Base-by-base conservation (phyloP, 2,888 invertebrate species). In the Myopa tessellatipennis region DNA sequence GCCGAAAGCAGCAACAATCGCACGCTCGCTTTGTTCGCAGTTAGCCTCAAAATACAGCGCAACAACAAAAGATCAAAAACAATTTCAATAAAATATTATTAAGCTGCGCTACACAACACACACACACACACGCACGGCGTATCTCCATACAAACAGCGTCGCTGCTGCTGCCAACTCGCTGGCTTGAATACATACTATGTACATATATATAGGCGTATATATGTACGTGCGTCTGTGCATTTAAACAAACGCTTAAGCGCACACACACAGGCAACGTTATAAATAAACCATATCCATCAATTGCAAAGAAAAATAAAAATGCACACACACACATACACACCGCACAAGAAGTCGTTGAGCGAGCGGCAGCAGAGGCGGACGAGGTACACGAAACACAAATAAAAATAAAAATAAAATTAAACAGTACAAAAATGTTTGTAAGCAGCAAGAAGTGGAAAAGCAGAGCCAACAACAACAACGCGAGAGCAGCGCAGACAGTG, bases 71-170 rank as follows among this genome's bases (percentile, higher is more conserved):
- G 80, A 75, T 60, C 78, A 81, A 86, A 86, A 85, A 84, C 85
- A 84, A 87, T 87, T 87, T 88, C 87, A 88, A 88, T 87, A 85
- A 87, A 88, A 88, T 87, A 87, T 87, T 88, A 87, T 87, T 87
- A 85, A 85, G 85, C 85, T 87, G 86, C 40, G 34, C 75, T 36
- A 26, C 55, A 40, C 34, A 6, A 36, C 38, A 14, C 60, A 78
- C 67, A 76, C 78, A 80, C 77, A 74, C 74, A 77, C 45, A 26
- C 26, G 2, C 26, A 26, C 26, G 26, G 26, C 26, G 26, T 26
- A 26, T 26, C 26, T 26, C 26, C n/a, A 58, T 58, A 58, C 16
- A 6, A 16, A 26, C 61, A 26, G n/a, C 26, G 18, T 26, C 12
- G 50, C 50, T 52, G 70, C 71, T 26, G 71, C 71, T 34, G 52